Evolutionary conservation across 2,113 vertebrate species (phyloP).

Genomic region (Microcebus lehilahytsara): DNA sequence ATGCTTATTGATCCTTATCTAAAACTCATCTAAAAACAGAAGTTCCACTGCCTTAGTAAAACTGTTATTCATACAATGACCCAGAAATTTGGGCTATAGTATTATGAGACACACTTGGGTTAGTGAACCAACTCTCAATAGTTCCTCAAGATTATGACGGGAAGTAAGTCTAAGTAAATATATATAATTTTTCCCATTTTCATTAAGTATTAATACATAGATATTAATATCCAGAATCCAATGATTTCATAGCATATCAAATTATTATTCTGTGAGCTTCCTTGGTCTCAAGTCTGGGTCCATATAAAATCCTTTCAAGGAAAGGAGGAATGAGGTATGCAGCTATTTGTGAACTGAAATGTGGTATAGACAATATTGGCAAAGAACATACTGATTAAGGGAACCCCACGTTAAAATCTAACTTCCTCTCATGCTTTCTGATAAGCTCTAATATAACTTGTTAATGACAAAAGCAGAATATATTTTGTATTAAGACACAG

Average conservation of each 20-base stretch:
- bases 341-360: not conserved
- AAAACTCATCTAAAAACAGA: slow-evolving; percentile 47
- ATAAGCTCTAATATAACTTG: not conserved
- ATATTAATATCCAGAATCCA: not conserved
- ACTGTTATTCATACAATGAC: not conserved
- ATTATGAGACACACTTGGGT: not conserved
- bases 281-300: not conserved
- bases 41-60: slow-evolving; percentile 23
- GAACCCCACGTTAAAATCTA: not conserved
- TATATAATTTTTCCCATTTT: not conserved
- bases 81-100: not conserved
- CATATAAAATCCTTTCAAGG: not conserved
- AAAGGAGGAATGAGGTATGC: not conserved
- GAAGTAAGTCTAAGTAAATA: not conserved
- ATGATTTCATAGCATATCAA: not conserved
- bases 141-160: not conserved
- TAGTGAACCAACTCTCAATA: not conserved
- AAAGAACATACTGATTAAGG: not conserved
- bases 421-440: not conserved
- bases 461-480: not conserved
- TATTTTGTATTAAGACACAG: not conserved
- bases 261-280: not conserved
- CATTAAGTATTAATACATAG: not conserved
- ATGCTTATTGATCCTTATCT: slow-evolving; percentile 61
- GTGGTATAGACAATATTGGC: not conserved